Conservation (phyloP, 2,797 vertebrate species). For the Platalea minor region DNA sequence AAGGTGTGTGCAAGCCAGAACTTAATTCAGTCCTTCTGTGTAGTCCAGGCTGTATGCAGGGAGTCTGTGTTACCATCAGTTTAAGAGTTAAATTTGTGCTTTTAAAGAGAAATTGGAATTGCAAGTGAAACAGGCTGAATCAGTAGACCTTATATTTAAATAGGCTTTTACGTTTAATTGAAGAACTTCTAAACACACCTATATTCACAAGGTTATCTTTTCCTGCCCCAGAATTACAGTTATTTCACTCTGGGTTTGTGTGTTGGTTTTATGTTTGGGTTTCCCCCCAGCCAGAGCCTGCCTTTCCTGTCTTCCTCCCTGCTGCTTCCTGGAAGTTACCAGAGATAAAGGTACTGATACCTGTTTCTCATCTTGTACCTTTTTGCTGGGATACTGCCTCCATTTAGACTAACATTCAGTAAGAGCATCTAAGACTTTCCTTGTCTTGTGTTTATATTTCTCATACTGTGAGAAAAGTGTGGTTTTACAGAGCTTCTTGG, state of each 20-base stretch:
- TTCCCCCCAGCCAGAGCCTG: neutral
- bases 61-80: neutral
- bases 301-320: neutral
- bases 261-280: neutral
- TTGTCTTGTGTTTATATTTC: neutral
- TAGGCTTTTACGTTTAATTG: rapidly evolving
- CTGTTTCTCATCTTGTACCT: neutral
- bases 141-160: neutral
- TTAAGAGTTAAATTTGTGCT: neutral
- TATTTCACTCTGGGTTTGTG: neutral
- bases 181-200: neutral
- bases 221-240: neutral
- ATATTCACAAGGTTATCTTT: neutral
- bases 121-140: neutral
- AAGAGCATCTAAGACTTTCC: neutral
- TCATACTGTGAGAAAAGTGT: neutral
- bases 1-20: rapidly evolving
- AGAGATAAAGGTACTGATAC: neutral
- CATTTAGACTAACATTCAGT: neutral
- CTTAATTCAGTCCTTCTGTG: neutral
- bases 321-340: neutral
- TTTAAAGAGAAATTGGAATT: neutral
- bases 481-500: neutral
- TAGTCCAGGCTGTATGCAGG: neutral
- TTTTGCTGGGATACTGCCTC: neutral